Base-by-base conservation (phyloP, 2,113 vertebrate genomes). In the Pteropus alecto region DNA sequence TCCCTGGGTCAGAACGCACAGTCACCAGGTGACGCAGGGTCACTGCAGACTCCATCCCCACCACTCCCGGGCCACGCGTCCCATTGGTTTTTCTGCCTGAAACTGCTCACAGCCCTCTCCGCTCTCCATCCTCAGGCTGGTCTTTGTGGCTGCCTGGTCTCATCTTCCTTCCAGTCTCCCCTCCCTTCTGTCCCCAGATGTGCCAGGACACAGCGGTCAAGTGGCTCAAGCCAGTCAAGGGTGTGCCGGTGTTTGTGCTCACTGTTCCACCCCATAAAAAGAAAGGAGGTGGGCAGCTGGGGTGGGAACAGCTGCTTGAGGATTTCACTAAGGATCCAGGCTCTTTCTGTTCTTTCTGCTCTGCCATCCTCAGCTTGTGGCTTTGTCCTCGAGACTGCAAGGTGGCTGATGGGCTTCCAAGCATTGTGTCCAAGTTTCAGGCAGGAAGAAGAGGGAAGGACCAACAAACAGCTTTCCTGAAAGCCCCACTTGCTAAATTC, bases 1-100 rank as follows among this genome's bases (percentile, higher is more conserved):
- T 28, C 24, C 84, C 35, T 60, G 71, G 70, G 28, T 21, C 35
- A 46, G 35, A 54, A 19, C 0, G 2, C 38, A 33, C 8, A 19
- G 26, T 68, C n/a, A 58, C 56, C 56, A 58, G 56, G 56, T 3
- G 8, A 58, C 21, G 3, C 56, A 24, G 56, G 56, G 56, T 58
- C 56, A 7, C 56, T 22, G 19, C 6, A 58, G 56, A 58, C 56
- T 22, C 58, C 24, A 26, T 4, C 51, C 51, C 51, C 51, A 16
- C 51, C 14, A 3, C 51, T 15, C 77, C 77, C 38, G 24, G 48
- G 54, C 68, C 1, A 0, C 7, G 5, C 1, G 0, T 60, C 9
- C 35, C 3, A 0, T 3, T 9, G 35, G n/a, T 8, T 8, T 33
- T 46, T n/a, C 14, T 61, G n/a, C 7, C 16, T 67, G 68, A 78